Base-by-base conservation (phyloP, 2,888 invertebrate species). In the Hirtodrosophila histrioides region DNA sequence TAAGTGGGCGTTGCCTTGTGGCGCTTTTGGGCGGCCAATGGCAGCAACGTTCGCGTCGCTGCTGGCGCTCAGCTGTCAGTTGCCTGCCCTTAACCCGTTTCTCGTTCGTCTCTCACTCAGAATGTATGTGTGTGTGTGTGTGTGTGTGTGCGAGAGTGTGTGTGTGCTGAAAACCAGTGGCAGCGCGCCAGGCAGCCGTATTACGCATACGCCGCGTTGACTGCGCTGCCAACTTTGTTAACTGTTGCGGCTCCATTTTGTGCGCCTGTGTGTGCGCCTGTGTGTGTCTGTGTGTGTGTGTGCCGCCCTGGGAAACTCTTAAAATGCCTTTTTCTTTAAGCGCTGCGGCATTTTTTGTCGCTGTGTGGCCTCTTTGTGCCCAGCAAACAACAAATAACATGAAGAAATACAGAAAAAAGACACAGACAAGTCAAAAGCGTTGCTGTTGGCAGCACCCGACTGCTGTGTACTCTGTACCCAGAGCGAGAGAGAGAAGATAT, bases 41-140 rank as follows among this genome's bases (percentile, higher is more conserved):
- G 68, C 71, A 78, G 86, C 75, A 64, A 44, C 69, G 83, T 69
- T 77, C 62, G 68, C 69, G 68, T 79, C 77, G 66, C 68, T 66
- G 74, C 69, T 66, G 75, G 62, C 66, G 68, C 75, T 63, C 74
- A 56, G 54, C 76, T 76, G 75, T 80, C 72, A 75, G 75, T 76
- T 71, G 87, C 57, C 69, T 81, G 77, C 76, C 81, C 80, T 78
- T 84, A 88, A 80, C 78, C 80, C 88, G 79, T 86, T 86, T 86
- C 57, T 40, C 23, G 40, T 50, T n/a, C 50, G 44, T 54, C 49
- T 55, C 56, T 57, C 43, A 43, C 57, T 62, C 33, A 17, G 24
- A 12, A 29, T 41, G 37, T 40, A 29, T 43, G 43, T 40, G 56
- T 53, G 39, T 57, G 50, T 36, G 33, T 29, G 12, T 37, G 41